These are phyloP conservation scores for Gallinago media DNA, from an alignment of 2,113 vertebrate genomes.

Conservation along the genomic window DNA sequence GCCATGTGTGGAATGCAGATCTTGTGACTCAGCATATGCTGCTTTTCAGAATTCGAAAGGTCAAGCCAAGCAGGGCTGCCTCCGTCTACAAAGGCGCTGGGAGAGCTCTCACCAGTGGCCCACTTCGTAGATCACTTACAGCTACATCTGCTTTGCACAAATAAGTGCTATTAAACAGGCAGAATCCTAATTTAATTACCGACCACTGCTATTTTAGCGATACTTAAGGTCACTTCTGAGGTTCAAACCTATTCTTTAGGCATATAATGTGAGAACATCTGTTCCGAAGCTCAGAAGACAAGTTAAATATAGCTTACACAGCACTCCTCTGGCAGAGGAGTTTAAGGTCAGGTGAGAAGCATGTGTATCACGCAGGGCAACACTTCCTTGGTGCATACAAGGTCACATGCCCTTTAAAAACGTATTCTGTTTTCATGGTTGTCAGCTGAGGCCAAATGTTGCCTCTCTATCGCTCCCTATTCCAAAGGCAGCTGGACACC, in stretches of 20 bases:
- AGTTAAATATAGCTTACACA: constrained; percentile 58
- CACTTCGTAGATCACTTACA: background rate
- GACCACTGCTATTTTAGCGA: background rate
- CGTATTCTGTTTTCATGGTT: background rate
- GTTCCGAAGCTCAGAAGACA: constrained; percentile 15
- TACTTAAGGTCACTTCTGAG: constrained; percentile 2
- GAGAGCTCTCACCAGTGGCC: background rate
- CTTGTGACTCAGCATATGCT: constrained; percentile 64
- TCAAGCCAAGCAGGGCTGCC: constrained; percentile 20
- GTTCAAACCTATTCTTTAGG: background rate
- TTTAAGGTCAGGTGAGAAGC: constrained; percentile 66
- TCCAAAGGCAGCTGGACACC: background rate
- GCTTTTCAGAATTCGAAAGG: constrained; percentile 42
- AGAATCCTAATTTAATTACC: background rate
- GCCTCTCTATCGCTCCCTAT: background rate
- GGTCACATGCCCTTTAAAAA: constrained; percentile 1
- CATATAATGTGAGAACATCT: constrained; percentile 4
- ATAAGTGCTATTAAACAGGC: background rate
- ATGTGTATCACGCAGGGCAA: background rate
- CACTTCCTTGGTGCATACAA: background rate
- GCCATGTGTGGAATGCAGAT: constrained; percentile 41
- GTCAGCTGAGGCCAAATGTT: background rate
- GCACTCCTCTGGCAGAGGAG: constrained; percentile 35
- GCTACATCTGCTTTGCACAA: background rate
- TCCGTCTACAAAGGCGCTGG: background rate